Evolutionary conservation across 2,113 vertebrate genomes (phyloP).

Genomic region (Origma solitaria): DNA sequence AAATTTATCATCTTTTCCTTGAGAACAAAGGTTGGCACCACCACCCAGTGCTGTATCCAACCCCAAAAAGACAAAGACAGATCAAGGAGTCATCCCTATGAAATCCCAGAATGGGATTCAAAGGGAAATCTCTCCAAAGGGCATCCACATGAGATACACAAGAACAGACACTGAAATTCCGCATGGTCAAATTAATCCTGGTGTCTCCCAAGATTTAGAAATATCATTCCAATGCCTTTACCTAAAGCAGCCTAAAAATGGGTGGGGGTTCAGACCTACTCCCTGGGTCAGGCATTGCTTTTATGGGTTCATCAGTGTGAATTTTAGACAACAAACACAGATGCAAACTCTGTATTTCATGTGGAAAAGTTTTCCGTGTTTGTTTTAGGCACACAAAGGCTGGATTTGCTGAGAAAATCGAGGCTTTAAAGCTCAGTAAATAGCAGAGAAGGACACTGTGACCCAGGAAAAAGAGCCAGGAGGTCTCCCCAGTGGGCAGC

Average conservation of each 20-base stretch:
- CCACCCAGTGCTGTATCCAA: no score
- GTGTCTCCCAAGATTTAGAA: neutral
- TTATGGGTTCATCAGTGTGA: neutral
- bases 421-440: neutral
- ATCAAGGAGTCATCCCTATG: neutral
- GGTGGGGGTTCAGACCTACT: rapidly evolving
- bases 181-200: neutral
- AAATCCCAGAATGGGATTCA: neutral
- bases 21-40: neutral
- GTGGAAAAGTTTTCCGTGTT: neutral
- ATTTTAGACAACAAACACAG: neutral
- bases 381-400: neutral
- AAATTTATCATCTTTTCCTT: neutral
- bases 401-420: neutral
- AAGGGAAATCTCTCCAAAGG: neutral
- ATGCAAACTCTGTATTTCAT: rapidly evolving
- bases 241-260: neutral
- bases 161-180: neutral
- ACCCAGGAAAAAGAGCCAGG: neutral
- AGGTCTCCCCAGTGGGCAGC: neutral
- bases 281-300: neutral
- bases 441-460: neutral
- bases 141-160: neutral
- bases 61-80: neutral
- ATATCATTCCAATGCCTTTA: neutral